Evolutionary conservation across 2,797 vertebrate genomes (phyloP), one percentile per base, ranked within the genome.

Genomic region (Oreochromis mossambicus): DNA sequence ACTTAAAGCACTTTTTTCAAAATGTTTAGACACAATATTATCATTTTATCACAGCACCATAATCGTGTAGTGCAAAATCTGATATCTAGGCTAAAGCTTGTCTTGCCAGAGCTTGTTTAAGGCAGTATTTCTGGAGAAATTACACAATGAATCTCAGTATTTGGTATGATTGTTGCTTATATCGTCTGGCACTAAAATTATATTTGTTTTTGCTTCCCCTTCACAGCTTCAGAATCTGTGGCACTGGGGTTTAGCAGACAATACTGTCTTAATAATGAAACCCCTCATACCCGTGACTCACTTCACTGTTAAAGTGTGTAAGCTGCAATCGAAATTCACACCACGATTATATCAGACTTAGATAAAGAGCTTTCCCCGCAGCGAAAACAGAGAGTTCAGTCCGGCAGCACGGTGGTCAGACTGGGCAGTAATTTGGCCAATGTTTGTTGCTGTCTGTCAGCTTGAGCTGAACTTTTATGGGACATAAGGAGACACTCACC

Each of bases 381-480:
- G 63, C 75, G 0, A 11, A 32, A 58, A 46, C 61, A 9, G n/a
- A 58, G 50, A 26, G 41, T 75, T 84, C 36, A 11, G n/a, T n/a
- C 7, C 7, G n/a, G 38, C 43, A 75, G 26, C 19, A 50, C 5
- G 7, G 29, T 50, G 26, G 70, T 34, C 26, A 50, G 41, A n/a
- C 70, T 10, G 21, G 43, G 43, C 76, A 81, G 77, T 84, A 29
- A 91, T 87, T 90, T 24, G 34, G 43, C 52, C 26, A 11, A 76
- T 93, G 88, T 88, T 83, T 87, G 80, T 73, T 66, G 54, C 88
- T 80, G 77, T 91, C 87, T 79, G 84, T 95, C 89, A 90, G 56
- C 77, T 68, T 79, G 34, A 89, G 63, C 73, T 79, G 51, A 81
- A 70, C 78, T 87, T 84, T 82, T 70, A 75, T 54, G 41, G 21